Percentiles rank a stretch among this genome's conserved stretches.
phyloP scores from a whole-genome alignment of 2,797 vertebrate genomes.

The Hemibagrus guttatus region DNA sequence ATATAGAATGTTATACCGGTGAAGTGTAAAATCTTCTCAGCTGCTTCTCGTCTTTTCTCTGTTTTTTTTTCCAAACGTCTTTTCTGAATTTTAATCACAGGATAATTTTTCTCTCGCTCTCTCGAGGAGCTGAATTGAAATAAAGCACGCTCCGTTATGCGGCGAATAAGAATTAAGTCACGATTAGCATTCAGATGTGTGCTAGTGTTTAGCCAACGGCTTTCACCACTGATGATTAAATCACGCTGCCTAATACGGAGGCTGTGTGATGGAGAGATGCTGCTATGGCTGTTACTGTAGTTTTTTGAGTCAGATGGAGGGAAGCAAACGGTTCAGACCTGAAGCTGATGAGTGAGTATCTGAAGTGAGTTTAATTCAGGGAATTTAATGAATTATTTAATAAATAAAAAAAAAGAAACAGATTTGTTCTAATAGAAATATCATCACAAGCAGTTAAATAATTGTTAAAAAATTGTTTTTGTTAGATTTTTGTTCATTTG shows the following conservation, averaged over 20 bases:
- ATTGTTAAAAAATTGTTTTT: too few species aligned
- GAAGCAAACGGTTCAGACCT: neutral
- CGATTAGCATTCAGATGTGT: conserved; percentile 40
- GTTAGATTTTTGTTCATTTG: too few species aligned
- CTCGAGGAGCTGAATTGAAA: neutral
- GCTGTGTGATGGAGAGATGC: conserved; percentile 62
- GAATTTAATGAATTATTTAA: too few species aligned
- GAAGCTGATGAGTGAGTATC: neutral
- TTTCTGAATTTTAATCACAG: conserved; percentile 47
- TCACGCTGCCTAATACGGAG: conserved; percentile 65
- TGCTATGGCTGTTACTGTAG: neutral
- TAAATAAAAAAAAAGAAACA: too few species aligned
- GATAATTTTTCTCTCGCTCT: conserved; percentile 43
- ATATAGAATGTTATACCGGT: too few species aligned
- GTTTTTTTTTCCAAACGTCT: too few species aligned
- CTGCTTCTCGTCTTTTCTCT: too few species aligned
- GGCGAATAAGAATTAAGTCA: conserved; percentile 35
- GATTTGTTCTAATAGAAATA: too few species aligned
- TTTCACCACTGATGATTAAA: conserved; percentile 69
- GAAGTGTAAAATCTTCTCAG: too few species aligned
- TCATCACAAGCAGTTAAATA: too few species aligned
- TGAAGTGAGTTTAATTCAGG: too few species aligned
- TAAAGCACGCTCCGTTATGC: conserved; percentile 30
- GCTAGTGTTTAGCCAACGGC: conserved; percentile 55
- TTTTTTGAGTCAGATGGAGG: neutral